These are phyloP conservation scores for Mamestra brassicae DNA, from an alignment of 2,888 invertebrate genomes.

Conservation along the genomic window DNA sequence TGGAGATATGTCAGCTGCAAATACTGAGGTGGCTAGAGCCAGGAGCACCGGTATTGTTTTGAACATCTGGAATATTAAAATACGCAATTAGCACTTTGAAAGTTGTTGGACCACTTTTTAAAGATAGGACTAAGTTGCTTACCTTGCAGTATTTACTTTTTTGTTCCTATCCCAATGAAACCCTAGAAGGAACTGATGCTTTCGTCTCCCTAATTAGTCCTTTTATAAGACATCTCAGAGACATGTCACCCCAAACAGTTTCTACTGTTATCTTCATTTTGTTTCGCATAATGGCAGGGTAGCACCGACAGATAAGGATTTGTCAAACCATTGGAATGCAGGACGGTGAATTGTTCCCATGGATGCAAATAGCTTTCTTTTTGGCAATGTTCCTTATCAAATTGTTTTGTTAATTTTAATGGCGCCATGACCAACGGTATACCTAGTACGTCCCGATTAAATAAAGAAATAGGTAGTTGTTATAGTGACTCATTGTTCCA, in stretches of 20 bases:
- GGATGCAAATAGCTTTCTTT: conserved; percentile 25
- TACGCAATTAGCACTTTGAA: neutral
- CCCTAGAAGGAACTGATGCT: conserved; percentile 71
- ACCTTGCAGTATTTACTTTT: conserved; percentile 66
- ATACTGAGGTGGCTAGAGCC: conserved; percentile 68
- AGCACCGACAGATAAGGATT: conserved; percentile 72
- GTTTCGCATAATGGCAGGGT: conserved; percentile 77
- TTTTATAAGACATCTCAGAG: conserved; percentile 76
- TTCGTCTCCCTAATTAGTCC: conserved; percentile 55
- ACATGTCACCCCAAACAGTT: conserved; percentile 67
- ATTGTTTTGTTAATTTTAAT: conserved; percentile 10
- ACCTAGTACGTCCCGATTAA: neutral
- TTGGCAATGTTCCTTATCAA: conserved; percentile 27
- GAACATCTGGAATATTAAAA: conserved; percentile 79
- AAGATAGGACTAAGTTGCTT: conserved; percentile 55
- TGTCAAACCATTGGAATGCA: conserved; percentile 83
- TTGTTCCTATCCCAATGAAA: conserved; percentile 60
- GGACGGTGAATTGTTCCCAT: conserved; percentile 15
- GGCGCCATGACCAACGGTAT: conserved; percentile 12
- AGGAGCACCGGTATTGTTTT: conserved; percentile 69
- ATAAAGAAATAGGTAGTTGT: neutral
- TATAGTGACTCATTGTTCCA: neutral
- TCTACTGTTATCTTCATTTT: conserved; percentile 75
- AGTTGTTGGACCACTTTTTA: neutral
- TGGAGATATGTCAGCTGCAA: conserved; percentile 79